These are phyloP conservation scores for Myanophis thanlyinensis DNA, from an alignment of 2,113 vertebrate genomes.

Conservation along the genomic window DNA sequence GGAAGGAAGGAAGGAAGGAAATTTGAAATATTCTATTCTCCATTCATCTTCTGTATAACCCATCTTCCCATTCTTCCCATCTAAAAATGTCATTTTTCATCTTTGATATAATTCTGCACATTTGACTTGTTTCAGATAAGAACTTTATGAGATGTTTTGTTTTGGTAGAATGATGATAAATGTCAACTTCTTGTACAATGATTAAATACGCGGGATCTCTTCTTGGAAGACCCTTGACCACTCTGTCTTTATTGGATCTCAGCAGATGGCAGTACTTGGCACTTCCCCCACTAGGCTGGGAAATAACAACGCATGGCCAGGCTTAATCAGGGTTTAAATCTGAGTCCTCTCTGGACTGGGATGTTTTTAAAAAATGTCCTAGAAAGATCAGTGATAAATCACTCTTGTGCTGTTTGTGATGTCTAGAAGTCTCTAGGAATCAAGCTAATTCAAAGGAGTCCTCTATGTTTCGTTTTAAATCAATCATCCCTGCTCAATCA, in stretches of 20 bases:
- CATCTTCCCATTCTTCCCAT: conserved; percentile 18
- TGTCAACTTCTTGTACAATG: neutral
- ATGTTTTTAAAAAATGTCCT: neutral
- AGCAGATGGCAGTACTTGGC: neutral
- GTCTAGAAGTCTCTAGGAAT: neutral
- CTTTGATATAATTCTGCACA: neutral
- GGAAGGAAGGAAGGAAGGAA: neutral
- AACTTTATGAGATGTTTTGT: neutral
- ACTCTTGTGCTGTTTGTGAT: neutral
- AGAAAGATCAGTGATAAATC: neutral
- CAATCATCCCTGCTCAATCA: neutral
- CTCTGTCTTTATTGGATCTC: neutral
- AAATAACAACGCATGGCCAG: neutral
- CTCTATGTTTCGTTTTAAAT: neutral
- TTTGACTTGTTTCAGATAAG: neutral
- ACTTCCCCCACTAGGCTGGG: neutral
- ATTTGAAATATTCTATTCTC: neutral
- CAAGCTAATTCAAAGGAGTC: neutral
- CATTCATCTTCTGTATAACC: neutral
- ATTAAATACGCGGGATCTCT: neutral
- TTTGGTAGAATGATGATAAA: neutral
- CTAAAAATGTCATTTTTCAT: conserved; percentile 26
- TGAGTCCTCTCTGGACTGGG: neutral
- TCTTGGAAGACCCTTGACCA: neutral
- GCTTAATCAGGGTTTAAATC: neutral